phyloP scores from a whole-genome alignment of 1,140 invertebrate genomes.

The Drosophila guanche region DNA sequence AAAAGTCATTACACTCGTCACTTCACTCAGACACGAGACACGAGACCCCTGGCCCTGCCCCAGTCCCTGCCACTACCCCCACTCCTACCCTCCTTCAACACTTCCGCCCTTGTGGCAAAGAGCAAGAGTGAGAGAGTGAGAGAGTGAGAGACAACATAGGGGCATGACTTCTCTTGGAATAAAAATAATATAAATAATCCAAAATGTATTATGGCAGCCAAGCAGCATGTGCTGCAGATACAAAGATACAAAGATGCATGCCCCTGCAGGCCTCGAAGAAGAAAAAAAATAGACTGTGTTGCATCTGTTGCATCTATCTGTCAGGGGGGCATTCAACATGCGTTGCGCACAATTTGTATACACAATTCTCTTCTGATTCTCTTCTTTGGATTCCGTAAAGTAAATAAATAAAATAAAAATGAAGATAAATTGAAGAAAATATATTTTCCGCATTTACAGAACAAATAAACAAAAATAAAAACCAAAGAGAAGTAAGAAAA shows the following conservation, averaged over 20 bases:
- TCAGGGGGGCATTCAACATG: conserved; percentile 16
- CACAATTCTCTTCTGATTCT: background rate
- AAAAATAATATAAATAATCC: conserved; percentile 80
- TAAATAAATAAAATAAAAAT: conserved; percentile 81
- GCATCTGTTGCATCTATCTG: conserved; percentile 59
- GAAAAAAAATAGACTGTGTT: background rate
- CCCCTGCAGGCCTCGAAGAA: conserved; percentile 6
- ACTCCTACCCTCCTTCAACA: conserved; percentile 48
- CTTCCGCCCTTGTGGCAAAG: conserved; percentile 54
- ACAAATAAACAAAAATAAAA: conserved; percentile 36
- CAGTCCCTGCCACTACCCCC: conserved; percentile 2
- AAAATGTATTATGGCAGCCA: conserved; percentile 64
- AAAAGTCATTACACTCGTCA: conserved; percentile 82
- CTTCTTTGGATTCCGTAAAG: conserved; percentile 50
- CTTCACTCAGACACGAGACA: conserved; percentile 35
- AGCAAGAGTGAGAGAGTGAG: too few species aligned
- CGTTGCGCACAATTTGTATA: conserved; percentile 54
- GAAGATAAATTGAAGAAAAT: conserved; percentile 47
- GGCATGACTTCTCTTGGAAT: background rate
- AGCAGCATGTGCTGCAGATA: conserved; percentile 39
- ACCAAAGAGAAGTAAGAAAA: conserved; percentile 17
- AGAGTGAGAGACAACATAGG: too few species aligned
- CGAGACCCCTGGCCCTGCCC: conserved; percentile 3
- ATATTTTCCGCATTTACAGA: conserved; percentile 45
- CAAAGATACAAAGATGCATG: conserved; percentile 17